Conservation (phyloP, 2,113 vertebrate species). For the Notothenia rossii region DNA sequence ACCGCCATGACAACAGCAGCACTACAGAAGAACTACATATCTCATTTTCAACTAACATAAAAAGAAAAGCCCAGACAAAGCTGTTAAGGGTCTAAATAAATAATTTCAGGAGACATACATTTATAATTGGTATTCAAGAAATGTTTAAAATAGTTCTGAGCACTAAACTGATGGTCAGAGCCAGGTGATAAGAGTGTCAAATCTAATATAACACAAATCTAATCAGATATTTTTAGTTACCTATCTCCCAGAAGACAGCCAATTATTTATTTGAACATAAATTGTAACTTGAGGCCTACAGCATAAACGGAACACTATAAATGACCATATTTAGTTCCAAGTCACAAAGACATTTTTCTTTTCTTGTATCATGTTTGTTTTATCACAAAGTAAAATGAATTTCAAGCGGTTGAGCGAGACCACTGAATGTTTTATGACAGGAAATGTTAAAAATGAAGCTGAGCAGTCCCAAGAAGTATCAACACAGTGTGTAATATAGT, state of each 20-base stretch:
- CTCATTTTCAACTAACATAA: slow-evolving; percentile 1
- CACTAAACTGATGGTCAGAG: neutral
- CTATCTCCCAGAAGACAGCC: neutral
- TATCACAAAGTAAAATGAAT: neutral
- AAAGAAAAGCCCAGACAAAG: neutral
- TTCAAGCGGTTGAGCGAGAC: neutral
- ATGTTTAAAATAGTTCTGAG: neutral
- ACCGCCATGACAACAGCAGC: slow-evolving; percentile 24
- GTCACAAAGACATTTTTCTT: neutral
- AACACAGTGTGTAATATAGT: too few relatives aligned
- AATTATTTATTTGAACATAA: slow-evolving; percentile 11
- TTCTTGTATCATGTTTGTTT: neutral
- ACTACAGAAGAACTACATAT: slow-evolving; percentile 12
- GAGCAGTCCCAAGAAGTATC: neutral
- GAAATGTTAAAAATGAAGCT: neutral
- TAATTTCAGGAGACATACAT: neutral
- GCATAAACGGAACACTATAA: neutral
- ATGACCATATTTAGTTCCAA: neutral
- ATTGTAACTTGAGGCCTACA: neutral
- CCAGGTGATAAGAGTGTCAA: neutral
- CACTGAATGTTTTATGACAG: neutral
- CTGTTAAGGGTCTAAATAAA: neutral
- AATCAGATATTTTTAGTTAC: neutral
- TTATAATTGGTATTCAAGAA: neutral
- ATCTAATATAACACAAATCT: neutral